A percentile compares a stretch with the other conserved stretches of the same genome.
Evolutionary conservation across 1,140 invertebrate species (phyloP).

Genomic region (Ridgeia piscesae): DNA sequence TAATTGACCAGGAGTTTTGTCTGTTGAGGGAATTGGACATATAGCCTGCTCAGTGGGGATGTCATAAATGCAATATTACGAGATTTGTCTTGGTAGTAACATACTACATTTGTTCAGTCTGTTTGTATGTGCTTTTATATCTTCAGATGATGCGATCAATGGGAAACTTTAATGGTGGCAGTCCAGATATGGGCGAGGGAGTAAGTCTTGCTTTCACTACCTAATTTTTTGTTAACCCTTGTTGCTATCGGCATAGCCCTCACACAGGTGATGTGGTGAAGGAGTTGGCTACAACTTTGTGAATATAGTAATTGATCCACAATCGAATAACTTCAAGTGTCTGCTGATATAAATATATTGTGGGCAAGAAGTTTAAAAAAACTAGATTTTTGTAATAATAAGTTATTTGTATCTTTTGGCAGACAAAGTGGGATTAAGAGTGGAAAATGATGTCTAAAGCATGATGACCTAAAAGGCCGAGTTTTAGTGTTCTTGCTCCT

Average conservation of each 20-base stretch:
- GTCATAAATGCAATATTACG: not conserved
- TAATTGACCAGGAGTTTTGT: too few relatives aligned
- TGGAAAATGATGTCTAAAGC: not conserved
- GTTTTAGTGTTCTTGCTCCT: not conserved
- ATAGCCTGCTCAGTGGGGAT: not conserved
- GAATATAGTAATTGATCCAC: not conserved
- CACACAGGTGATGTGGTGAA: too few relatives aligned
- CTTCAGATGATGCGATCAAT: conserved; percentile 65
- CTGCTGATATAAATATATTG: not conserved
- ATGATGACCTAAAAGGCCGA: not conserved
- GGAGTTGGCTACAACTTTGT: not conserved
- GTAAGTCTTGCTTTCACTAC: not conserved
- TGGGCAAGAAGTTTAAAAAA: not conserved
- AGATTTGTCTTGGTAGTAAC: not conserved
- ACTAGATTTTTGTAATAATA: not conserved
- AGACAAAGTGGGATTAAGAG: not conserved
- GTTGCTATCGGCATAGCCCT: too few relatives aligned
- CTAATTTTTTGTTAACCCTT: not conserved
- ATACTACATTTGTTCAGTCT: not conserved
- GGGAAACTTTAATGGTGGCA: conserved; percentile 59
- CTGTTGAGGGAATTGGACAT: not conserved
- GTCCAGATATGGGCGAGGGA: not conserved
- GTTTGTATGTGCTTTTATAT: not conserved
- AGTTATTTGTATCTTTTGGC: not conserved
- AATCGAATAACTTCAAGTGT: not conserved